Percentiles rank a stretch among this genome's conserved stretches.
Evolutionary conservation across 2,888 invertebrate genomes (phyloP).

Genomic region (Latrodectus elegans): DNA sequence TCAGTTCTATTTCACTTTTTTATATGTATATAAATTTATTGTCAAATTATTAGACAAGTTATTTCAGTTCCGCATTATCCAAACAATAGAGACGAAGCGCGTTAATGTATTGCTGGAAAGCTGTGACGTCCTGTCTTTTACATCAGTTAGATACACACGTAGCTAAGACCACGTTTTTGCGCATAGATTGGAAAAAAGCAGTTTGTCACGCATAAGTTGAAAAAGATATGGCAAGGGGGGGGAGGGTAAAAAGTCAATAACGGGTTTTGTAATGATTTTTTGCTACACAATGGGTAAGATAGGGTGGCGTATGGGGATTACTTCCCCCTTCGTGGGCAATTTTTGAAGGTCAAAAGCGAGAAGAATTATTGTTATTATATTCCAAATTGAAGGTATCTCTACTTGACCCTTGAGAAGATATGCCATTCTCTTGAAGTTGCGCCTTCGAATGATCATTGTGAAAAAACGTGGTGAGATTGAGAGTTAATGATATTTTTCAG

Average conservation of each 20-base stretch:
- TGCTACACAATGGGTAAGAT: background rate
- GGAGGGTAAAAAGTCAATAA: background rate
- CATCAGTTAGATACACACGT: no score
- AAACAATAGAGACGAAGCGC: no score
- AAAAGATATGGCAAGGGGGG: background rate
- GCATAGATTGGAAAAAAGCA: background rate
- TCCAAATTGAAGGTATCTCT: constrained; percentile 1
- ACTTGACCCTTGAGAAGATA: background rate
- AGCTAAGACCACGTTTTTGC: no score
- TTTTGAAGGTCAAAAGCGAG: background rate
- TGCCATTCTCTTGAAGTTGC: background rate
- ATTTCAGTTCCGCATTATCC: no score
- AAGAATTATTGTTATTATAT: background rate
- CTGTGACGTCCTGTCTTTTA: no score
- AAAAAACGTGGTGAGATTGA: no score
- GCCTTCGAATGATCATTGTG: no score
- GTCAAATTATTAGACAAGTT: no score
- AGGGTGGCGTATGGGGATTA: background rate
- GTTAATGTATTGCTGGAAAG: no score
- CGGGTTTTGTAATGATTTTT: background rate
- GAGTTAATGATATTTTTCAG: no score
- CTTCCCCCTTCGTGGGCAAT: background rate
- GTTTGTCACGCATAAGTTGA: background rate
- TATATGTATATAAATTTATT: no score
- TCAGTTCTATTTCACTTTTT: no score